Evolutionary conservation across 1,140 invertebrate genomes (phyloP).

Genomic region (Procambarus virginalis): DNA sequence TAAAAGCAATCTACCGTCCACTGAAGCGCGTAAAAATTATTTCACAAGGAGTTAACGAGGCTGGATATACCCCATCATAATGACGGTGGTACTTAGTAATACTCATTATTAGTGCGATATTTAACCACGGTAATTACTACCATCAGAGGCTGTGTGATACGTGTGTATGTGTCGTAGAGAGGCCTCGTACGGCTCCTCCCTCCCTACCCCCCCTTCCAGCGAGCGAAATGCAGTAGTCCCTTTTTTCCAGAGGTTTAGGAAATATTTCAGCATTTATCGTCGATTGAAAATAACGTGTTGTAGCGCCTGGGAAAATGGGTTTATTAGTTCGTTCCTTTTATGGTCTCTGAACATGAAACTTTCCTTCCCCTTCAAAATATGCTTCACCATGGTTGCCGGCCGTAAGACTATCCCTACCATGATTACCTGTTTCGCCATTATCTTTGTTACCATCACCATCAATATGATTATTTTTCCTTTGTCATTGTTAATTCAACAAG

Average conservation of each 20-base stretch:
- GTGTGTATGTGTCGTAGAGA: neutral
- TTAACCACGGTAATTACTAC: neutral
- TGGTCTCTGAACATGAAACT: neutral
- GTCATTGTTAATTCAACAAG: no score
- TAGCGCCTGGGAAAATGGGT: neutral
- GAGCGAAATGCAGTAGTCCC: neutral
- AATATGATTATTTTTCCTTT: no score
- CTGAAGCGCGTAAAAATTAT: neutral
- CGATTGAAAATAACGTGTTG: neutral
- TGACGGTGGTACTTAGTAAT: neutral
- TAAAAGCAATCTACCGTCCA: neutral
- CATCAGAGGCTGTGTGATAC: neutral
- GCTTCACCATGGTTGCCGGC: no score
- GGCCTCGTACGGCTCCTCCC: neutral
- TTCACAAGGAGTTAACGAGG: neutral
- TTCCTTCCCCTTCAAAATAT: neutral
- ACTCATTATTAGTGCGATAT: neutral
- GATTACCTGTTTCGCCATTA: no score
- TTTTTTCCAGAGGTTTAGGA: neutral
- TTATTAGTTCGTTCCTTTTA: neutral
- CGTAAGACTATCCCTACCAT: no score
- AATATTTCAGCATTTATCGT: conserved; percentile 3
- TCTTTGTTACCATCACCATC: no score
- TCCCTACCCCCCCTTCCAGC: neutral
- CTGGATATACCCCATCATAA: neutral